Evolutionary conservation across 2,113 vertebrate genomes (phyloP).

Genomic region (Gasterosteus nipponicus): DNA sequence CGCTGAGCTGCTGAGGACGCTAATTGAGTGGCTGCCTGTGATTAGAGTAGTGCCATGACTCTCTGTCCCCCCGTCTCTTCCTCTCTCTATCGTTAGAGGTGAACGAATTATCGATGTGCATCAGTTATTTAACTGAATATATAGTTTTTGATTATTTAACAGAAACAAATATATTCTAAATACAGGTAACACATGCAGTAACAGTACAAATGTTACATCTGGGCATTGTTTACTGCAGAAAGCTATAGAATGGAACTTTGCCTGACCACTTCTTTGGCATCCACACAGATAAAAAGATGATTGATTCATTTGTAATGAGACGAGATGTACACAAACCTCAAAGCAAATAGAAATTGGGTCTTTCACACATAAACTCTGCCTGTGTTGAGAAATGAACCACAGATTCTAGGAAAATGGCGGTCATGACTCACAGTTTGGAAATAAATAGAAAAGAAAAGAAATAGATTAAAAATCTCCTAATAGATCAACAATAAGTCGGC

Average conservation of each 20-base stretch:
- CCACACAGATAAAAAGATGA: neutral
- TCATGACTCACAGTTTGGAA: neutral
- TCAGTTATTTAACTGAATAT: neutral
- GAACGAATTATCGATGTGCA: neutral
- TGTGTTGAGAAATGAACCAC: neutral
- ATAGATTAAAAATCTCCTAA: neutral
- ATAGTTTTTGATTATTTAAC: neutral
- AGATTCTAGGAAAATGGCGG: neutral
- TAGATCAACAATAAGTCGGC: constrained; percentile 27
- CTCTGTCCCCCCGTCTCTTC: neutral
- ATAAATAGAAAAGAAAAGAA: neutral
- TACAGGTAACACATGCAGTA: neutral
- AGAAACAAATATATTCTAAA: neutral
- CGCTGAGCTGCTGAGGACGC: constrained; percentile 67
- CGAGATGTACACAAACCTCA: neutral
- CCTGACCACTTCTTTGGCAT: no score
- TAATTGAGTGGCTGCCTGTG: constrained; percentile 58
- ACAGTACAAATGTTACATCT: no score
- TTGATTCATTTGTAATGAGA: neutral
- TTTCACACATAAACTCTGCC: neutral
- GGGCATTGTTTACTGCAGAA: no score
- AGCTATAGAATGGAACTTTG: neutral
- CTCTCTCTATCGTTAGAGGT: neutral
- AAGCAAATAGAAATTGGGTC: neutral
- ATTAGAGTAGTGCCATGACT: constrained; percentile 47